A percentile compares a stretch with the other conserved stretches of the same genome.
These are phyloP conservation scores for Ifrita kowaldi DNA, from an alignment of 2,113 vertebrate genomes.

Conservation along the genomic window DNA sequence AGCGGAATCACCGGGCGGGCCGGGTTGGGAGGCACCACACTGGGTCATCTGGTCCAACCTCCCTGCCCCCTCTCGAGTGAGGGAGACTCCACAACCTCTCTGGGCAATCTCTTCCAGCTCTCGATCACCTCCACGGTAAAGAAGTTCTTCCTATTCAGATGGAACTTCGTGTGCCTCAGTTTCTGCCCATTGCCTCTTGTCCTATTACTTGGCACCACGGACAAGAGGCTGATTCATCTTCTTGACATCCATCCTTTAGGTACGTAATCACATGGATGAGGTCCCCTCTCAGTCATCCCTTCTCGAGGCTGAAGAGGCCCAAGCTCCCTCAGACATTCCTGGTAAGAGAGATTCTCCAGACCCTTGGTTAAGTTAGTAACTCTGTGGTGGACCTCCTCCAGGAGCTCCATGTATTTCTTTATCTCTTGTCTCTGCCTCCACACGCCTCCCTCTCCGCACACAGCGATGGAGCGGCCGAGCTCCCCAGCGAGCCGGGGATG, in stretches of 20 bases:
- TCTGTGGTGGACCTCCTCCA: background rate
- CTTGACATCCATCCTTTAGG: background rate
- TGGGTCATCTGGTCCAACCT: background rate
- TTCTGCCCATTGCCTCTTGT: background rate
- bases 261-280: background rate
- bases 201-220: background rate
- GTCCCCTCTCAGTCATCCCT: background rate
- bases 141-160: background rate
- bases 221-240: background rate
- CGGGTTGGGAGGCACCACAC: fast-evolving
- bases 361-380: background rate
- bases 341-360: background rate
- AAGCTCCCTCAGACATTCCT: background rate
- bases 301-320: background rate
- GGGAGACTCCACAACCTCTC: background rate
- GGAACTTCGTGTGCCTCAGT: background rate
- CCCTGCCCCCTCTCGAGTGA: background rate
- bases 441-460: background rate
- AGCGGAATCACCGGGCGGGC: fast-evolving
- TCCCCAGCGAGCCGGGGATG: fast-evolving
- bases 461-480: background rate
- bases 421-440: background rate
- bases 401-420: background rate
- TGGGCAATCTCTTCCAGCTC: background rate
- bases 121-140: background rate